Evolutionary conservation across 2,888 invertebrate genomes (phyloP), one percentile per base, ranked within the genome.

Genomic region (Torymus tubicola): DNA sequence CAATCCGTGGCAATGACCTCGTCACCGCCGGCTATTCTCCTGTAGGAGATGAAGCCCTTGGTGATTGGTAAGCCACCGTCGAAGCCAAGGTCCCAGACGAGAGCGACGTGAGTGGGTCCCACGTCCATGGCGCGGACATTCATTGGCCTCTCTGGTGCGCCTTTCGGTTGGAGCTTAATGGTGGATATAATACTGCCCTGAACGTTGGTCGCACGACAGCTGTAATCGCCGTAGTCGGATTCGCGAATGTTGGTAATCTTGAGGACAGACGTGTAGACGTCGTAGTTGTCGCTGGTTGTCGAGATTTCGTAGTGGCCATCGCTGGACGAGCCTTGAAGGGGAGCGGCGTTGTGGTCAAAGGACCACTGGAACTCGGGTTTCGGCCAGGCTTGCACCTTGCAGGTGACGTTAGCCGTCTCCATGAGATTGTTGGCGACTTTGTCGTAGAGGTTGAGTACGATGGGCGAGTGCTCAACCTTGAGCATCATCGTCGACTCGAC

Each of bases 351-450:
- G 8, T 94, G 94, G 55, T 95, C 95, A 87, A 94, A 96, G 87
- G 94, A 96, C 98, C 98, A 98, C 87, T 97, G 96, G 91, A 98
- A 97, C 88, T 96, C 96, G 0, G 98, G 97, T 87, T 96, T 96
- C 0, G 98, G 98, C 91, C 96, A 98, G 0, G 98, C 97, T 88
- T 97, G 96, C 14, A 98, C 97, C 87, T 95, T 94, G 90, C 98
- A 98, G 0, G 95, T 93, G 31, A 98, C 96, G 90, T 96, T 95
- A 0, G 97, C 97, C 0, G 95, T 95, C 91, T 97, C 97, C 81
- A 94, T 93, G 8, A 96, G 91, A 88, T 97, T 97, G 88, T 95
- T 97, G 0, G 98, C 98, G 0, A 97, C 97, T 91, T 96, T 96
- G 87, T 95, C 95, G 90, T 96, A 96, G 87, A 96, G 95, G 89